A percentile compares a stretch with the other conserved stretches of the same genome.
These are phyloP conservation scores for Microchirus variegatus DNA, from an alignment of 2,797 vertebrate genomes.

Conservation along the genomic window DNA sequence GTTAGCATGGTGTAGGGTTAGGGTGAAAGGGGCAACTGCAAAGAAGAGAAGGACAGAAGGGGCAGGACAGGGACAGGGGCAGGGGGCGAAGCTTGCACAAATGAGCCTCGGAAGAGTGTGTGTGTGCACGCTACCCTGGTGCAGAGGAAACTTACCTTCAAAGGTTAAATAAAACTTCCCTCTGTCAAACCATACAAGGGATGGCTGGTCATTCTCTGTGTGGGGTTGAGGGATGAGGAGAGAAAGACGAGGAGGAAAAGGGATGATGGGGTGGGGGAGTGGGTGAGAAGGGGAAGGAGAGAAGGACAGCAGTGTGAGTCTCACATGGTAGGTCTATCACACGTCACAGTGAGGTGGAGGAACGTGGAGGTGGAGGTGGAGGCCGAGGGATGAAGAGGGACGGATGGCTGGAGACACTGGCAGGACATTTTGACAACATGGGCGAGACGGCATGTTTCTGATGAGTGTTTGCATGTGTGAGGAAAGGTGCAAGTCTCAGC, in stretches of 20 bases:
- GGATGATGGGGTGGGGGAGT: constrained; percentile 58
- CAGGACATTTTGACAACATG: constrained; percentile 36
- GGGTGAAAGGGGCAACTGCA: constrained; percentile 36
- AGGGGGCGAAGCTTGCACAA: constrained; percentile 63
- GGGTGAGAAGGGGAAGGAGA: constrained; percentile 86
- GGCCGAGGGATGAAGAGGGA: constrained; percentile 34
- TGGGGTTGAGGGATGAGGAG: constrained; percentile 83
- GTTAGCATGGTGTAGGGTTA: constrained; percentile 39
- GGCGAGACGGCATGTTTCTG: constrained; percentile 16
- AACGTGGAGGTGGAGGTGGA: constrained; percentile 65
- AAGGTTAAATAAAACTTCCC: constrained; percentile 99
- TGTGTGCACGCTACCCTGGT: constrained; percentile 73
- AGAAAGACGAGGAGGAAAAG: constrained; percentile 84
- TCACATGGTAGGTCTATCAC: constrained; percentile 89
- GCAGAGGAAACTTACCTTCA: constrained; percentile 94
- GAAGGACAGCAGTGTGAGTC: constrained; percentile 89
- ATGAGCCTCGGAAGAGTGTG: constrained; percentile 65
- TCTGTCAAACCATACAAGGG: constrained; percentile 99
- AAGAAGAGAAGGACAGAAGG: constrained; percentile 36
- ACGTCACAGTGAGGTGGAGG: constrained; percentile 73
- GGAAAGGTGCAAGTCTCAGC: constrained; percentile 12
- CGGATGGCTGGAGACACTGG: constrained; percentile 27
- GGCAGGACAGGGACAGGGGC: constrained; percentile 33
- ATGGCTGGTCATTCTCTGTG: constrained; percentile 99
- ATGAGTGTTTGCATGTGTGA: constrained; percentile 20